A percentile compares a stretch with the other conserved stretches of the same genome.
Evolutionary conservation across 2,113 vertebrate species (phyloP).

Genomic region (Sprattus sprattus): DNA sequence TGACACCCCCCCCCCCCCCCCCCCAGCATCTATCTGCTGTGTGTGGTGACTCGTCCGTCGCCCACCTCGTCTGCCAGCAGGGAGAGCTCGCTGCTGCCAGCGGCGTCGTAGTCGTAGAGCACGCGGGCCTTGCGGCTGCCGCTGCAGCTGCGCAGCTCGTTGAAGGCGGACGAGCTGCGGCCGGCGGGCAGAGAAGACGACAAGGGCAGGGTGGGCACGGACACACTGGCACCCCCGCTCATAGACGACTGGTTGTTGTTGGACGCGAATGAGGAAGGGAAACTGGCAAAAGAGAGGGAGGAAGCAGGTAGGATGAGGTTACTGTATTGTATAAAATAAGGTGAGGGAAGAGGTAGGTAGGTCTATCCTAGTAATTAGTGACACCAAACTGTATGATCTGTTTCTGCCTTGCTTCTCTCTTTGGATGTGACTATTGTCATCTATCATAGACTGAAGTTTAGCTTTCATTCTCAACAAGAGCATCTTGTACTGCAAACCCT

Average conservation of each 20-base stretch:
- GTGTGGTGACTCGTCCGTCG: background rate
- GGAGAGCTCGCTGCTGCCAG: slow-evolving; percentile 92
- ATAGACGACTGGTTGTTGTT: slow-evolving; percentile 91
- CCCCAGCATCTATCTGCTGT: background rate
- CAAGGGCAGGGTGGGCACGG: slow-evolving; percentile 75
- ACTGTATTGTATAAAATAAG: background rate
- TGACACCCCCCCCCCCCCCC: too few species aligned
- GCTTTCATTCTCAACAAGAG: too few species aligned
- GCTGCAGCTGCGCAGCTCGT: slow-evolving; percentile 80
- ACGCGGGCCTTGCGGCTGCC: slow-evolving; percentile 90
- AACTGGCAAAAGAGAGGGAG: slow-evolving; percentile 69
- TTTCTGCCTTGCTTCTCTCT: background rate
- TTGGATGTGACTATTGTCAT: background rate
- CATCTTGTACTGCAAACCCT: too few species aligned
- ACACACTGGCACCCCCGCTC: slow-evolving; percentile 72
- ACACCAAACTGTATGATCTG: background rate
- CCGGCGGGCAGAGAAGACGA: slow-evolving; percentile 78
- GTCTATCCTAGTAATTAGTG: background rate
- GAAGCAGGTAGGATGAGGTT: background rate
- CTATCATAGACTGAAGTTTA: too few species aligned
- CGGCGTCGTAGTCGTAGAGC: slow-evolving; percentile 96
- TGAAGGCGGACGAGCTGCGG: slow-evolving; percentile 74
- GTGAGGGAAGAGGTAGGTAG: background rate
- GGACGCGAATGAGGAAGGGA: slow-evolving; percentile 86
- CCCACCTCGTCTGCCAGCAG: slow-evolving; percentile 95